These are phyloP conservation scores for Drosophila trichaetosa DNA, from an alignment of 2,888 invertebrate genomes.

Conservation along the genomic window DNA sequence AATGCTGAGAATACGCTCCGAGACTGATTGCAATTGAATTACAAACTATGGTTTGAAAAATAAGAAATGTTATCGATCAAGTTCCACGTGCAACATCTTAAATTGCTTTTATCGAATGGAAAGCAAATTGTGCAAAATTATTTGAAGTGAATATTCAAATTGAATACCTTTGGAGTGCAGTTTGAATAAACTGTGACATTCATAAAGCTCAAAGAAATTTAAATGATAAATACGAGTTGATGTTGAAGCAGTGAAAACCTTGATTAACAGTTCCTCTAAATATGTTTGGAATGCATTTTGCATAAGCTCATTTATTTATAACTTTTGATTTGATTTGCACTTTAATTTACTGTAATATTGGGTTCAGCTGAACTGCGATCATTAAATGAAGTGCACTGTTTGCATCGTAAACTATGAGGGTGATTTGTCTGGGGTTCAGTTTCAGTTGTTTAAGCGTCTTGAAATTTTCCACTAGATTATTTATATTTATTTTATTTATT, in stretches of 20 bases:
- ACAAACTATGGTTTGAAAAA: not conserved
- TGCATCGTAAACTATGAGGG: not conserved
- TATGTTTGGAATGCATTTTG: not conserved
- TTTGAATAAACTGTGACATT: not conserved
- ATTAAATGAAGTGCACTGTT: not conserved
- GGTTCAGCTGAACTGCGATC: not conserved
- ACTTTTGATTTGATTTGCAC: not conserved
- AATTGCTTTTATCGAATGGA: not conserved
- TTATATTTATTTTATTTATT: conserved; percentile 3
- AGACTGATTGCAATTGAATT: conserved; percentile 20
- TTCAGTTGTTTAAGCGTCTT: conserved; percentile 27
- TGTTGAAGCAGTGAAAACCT: not conserved
- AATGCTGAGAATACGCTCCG: conserved; percentile 39
- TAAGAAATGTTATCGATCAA: not conserved
- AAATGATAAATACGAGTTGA: not conserved
- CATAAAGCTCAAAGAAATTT: not conserved
- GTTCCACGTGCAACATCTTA: not conserved
- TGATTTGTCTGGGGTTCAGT: conserved; percentile 20
- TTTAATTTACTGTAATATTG: not conserved
- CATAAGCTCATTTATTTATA: not conserved
- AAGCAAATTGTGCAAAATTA: not conserved
- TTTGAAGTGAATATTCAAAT: not conserved
- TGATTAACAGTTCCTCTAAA: too few species aligned
- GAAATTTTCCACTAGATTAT: conserved; percentile 69
- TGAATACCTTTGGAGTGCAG: not conserved